phyloP scores from a whole-genome alignment of 2,888 invertebrate species.

The Cartodere bifasciata region DNA sequence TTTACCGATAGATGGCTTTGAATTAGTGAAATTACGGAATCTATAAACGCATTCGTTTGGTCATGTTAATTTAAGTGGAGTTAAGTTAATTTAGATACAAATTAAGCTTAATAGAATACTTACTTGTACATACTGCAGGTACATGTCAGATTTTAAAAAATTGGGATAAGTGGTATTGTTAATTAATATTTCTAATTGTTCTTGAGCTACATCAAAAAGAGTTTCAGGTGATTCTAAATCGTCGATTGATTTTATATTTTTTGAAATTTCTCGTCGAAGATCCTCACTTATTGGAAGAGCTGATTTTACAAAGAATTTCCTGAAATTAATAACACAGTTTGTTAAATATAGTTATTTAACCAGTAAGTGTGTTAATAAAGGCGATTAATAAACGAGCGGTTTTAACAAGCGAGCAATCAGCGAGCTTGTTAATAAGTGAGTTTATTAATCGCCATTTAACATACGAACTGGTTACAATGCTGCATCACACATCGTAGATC shows the following conservation, averaged over 20 bases:
- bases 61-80: too few relatives aligned
- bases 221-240: slow-evolving; percentile 46
- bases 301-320: slow-evolving; percentile 25
- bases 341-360: too few relatives aligned
- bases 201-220: slow-evolving; percentile 65
- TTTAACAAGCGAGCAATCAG: too few relatives aligned
- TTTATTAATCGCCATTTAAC: too few relatives aligned
- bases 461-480: too few relatives aligned
- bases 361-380: too few relatives aligned
- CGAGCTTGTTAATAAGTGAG: too few relatives aligned
- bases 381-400: too few relatives aligned
- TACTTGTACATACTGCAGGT: slow-evolving; percentile 72
- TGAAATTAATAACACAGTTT: slow-evolving; percentile 17
- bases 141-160: slow-evolving; percentile 86
- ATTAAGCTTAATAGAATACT: slow-evolving; percentile 29
- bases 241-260: slow-evolving; percentile 58
- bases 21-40: too few relatives aligned
- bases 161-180: slow-evolving; percentile 81
- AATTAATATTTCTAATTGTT: slow-evolving; percentile 65
- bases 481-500: too few relatives aligned
- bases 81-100: slow-evolving; percentile 1
- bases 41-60: too few relatives aligned
- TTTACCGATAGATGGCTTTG: too few relatives aligned
- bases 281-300: slow-evolving; percentile 66
- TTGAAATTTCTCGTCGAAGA: slow-evolving; percentile 64